These are phyloP conservation scores for Sterrhoptilus dennistouni DNA, from an alignment of 2,113 vertebrate species.

Conservation along the genomic window DNA sequence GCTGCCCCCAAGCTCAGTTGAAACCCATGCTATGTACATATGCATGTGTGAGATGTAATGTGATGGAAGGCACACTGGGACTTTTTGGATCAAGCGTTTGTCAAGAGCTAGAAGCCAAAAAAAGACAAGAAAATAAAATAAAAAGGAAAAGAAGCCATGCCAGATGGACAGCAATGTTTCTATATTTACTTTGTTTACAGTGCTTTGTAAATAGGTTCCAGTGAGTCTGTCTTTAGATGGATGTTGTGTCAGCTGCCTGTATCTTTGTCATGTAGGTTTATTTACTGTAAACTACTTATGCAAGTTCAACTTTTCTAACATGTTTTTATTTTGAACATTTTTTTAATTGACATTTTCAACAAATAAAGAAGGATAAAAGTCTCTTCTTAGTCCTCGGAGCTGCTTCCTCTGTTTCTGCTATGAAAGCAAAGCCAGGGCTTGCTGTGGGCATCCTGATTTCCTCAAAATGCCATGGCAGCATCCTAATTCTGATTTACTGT, in stretches of 20 bases:
- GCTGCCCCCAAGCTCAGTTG: neutral
- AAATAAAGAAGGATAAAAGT: constrained; percentile 72
- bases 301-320: constrained; percentile 77
- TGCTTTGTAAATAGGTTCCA: constrained; percentile 72
- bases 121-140: constrained; percentile 45
- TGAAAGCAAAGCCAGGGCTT: neutral
- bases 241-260: constrained; percentile 65
- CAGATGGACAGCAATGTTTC: constrained; percentile 68
- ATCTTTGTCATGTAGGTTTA: constrained; percentile 58
- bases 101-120: constrained; percentile 72
- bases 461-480: accelerated
- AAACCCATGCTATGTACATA: constrained; percentile 33
- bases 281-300: constrained; percentile 71
- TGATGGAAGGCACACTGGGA: constrained; percentile 43
- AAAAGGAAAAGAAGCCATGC: constrained; percentile 81
- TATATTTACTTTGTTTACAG: constrained; percentile 76
- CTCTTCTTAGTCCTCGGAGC: constrained; percentile 23
- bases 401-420: neutral
- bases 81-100: constrained; percentile 31
- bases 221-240: constrained; percentile 65
- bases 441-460: neutral
- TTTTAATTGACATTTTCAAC: constrained; percentile 83
- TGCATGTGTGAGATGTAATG: constrained; percentile 45
- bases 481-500: neutral
- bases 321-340: constrained; percentile 79